Conservation (phyloP, 2,888 invertebrate genomes). For the Drosophila algonquin region DNA sequence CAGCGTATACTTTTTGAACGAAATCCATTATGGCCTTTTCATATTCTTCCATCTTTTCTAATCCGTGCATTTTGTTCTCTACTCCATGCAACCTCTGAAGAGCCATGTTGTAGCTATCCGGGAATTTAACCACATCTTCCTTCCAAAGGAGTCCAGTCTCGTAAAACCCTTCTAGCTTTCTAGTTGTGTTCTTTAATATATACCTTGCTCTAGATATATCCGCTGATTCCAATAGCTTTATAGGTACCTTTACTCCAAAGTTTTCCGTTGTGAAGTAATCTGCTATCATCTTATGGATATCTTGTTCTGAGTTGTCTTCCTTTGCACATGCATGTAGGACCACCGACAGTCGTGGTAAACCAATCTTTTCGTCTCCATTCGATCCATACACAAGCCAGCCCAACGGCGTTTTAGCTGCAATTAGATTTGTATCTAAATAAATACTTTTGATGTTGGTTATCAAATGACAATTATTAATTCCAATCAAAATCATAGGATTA, state of each 20-base stretch:
- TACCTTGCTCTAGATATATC: too few relatives aligned
- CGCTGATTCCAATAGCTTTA: too few relatives aligned
- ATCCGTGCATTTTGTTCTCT: conserved; percentile 3
- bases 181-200: neutral
- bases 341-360: too few relatives aligned
- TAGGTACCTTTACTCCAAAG: neutral
- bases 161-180: neutral
- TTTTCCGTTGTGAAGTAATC: conserved; percentile 5
- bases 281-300: neutral
- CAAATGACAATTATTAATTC: neutral
- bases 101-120: neutral
- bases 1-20: neutral
- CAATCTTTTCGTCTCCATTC: neutral
- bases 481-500: too few relatives aligned
- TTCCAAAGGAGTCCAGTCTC: conserved; percentile 1
- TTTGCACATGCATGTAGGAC: neutral
- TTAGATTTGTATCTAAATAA: too few relatives aligned
- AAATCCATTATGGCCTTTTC: conserved; percentile 10
- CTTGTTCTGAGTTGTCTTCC: neutral
- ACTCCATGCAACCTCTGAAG: neutral
- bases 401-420: too few relatives aligned
- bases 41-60: neutral
- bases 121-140: neutral
- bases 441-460: neutral
- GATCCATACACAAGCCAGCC: neutral